Base-by-base conservation (phyloP, 2,888 invertebrate species). In the Selenia dentaria region DNA sequence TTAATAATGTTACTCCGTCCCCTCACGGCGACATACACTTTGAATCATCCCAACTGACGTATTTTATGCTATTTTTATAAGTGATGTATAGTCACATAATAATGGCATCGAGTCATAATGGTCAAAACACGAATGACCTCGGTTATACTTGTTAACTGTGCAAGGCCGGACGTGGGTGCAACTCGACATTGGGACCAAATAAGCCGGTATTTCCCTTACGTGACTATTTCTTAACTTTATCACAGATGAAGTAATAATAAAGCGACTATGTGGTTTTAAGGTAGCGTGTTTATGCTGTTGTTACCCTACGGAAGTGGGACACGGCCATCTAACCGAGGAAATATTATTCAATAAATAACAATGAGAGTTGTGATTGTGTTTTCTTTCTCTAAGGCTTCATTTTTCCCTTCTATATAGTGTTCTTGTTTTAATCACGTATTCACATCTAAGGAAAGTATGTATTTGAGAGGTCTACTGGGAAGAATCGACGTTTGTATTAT, bases 101-200 rank as follows among this genome's bases (percentile, higher is more conserved):
- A n/a, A n/a, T n/a, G n/a, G n/a, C n/a, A n/a, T n/a, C 14, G 14
- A 13, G 14, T 2, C 11, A 28, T 3, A 25, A 25, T 25, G 25
- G 22, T 26, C 37, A 50, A 47, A 50, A 50, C 43, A 46, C 27
- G 9, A 31, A 22, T 24, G 40, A 27, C 40, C 40, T 38, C 14
- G 2, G 6, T 11, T 10, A 20, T 0, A 25, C 10, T 22, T 14
- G 24, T 6, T 5, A 12, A 24, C 27, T 6, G 32, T 10, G 6
- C 20, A 32, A 34, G 34, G 27, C 31, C 12, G 16, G 43, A 20
- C 54, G 57, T 57, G 47, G 54, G 51, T 32, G 51, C 35, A 32
- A 40, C 42, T 33, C 18, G 36, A 13, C 44, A 47, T 43, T 46
- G 44, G 26, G 22, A 16, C 32, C 28, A 29, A 33, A 6, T 46